Evolutionary conservation across 1,140 invertebrate genomes (phyloP).

Genomic region (Mesaphorura yosii): DNA sequence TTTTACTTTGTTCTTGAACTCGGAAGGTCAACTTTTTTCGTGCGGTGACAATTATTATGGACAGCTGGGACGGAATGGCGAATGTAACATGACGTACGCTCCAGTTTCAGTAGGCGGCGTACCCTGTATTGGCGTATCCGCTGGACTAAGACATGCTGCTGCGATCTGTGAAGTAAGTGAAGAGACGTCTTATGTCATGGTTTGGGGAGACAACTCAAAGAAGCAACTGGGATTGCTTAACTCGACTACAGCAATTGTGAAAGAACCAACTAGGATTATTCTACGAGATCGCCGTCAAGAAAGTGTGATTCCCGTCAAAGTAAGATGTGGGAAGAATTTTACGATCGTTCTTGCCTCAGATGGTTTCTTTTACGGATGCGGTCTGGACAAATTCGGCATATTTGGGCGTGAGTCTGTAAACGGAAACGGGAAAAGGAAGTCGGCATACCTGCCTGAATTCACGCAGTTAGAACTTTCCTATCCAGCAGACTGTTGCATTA

Average conservation of each 20-base stretch:
- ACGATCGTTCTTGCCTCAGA: constrained; percentile 16
- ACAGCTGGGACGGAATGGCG: constrained; percentile 19
- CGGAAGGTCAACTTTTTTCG: constrained; percentile 9
- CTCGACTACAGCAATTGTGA: neutral
- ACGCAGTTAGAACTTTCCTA: neutral
- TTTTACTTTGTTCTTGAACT: constrained; percentile 13
- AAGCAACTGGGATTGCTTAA: constrained; percentile 5
- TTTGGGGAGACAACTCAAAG: constrained; percentile 28
- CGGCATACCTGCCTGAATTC: too few relatives aligned
- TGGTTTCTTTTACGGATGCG: constrained; percentile 23
- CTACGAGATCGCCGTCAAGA: neutral
- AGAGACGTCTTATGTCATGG: neutral
- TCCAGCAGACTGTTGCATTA: neutral
- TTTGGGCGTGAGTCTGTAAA: neutral
- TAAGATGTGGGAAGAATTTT: constrained; percentile 22
- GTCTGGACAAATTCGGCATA: constrained; percentile 23
- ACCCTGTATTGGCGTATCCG: neutral
- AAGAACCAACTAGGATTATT: neutral
- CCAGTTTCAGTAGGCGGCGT: neutral
- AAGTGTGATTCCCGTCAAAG: constrained; percentile 3
- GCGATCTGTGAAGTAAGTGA: constrained; percentile 9
- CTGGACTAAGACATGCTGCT: constrained; percentile 23
- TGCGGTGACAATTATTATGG: constrained; percentile 20
- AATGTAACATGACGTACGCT: too few relatives aligned
- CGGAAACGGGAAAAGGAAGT: neutral